Evolutionary conservation across 1,140 invertebrate species (phyloP).

Genomic region (Grapholita molesta): DNA sequence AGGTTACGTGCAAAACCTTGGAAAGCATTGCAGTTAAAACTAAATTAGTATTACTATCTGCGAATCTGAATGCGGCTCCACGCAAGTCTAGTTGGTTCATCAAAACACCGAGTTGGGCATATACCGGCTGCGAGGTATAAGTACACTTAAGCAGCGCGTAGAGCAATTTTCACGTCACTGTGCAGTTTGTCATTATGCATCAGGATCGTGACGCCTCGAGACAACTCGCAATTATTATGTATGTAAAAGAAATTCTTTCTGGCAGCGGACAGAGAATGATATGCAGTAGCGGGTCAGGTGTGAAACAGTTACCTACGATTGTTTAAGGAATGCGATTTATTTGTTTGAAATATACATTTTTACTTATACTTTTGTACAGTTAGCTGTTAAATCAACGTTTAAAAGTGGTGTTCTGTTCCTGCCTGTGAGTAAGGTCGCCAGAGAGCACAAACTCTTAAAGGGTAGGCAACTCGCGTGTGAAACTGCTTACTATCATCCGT

Average conservation of each 20-base stretch:
- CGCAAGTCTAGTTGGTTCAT: neutral
- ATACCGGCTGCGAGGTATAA: slow-evolving; percentile 18
- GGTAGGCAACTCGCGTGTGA: no score
- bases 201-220: slow-evolving; percentile 75
- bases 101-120: neutral
- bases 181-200: slow-evolving; percentile 76
- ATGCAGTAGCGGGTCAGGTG: slow-evolving; percentile 32
- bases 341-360: no score
- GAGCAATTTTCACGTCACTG: slow-evolving; percentile 75
- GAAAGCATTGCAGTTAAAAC: no score
- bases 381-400: no score
- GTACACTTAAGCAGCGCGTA: slow-evolving; percentile 45
- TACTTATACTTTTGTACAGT: no score
- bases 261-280: slow-evolving; percentile 44
- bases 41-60: no score
- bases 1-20: no score
- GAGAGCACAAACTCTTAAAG: no score
- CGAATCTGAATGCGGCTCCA: no score
- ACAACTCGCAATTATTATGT: slow-evolving; percentile 77
- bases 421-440: no score
- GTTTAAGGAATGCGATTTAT: neutral
- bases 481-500: no score
- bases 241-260: slow-evolving; percentile 76
- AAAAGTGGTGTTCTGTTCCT: no score
- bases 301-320: neutral